Evolutionary conservation across 35 echinoderm and acorn worm genomes (phyloP).

Genomic region (Amphiura filiformis): DNA sequence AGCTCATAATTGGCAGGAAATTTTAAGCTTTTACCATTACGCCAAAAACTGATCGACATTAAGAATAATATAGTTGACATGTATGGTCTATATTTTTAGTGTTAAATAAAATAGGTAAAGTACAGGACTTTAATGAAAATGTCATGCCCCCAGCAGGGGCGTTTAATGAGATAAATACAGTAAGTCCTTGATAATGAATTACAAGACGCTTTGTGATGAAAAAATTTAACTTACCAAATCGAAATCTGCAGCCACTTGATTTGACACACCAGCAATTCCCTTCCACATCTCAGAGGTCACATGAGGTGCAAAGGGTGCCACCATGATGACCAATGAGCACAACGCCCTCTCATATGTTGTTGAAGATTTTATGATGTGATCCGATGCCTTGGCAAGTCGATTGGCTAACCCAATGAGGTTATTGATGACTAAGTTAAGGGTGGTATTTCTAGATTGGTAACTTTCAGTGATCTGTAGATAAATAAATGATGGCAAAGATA

Average conservation of each 20-base stretch:
- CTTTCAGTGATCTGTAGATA: not conserved
- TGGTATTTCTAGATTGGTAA: conserved; percentile 42
- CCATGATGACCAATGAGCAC: conserved; percentile 69
- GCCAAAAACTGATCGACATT: too few relatives aligned
- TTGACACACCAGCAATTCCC: conserved; percentile 25
- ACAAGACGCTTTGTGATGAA: too few relatives aligned
- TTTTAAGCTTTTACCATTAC: too few relatives aligned
- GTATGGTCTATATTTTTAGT: too few relatives aligned
- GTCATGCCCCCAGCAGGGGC: too few relatives aligned
- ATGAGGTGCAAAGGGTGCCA: conserved; percentile 86
- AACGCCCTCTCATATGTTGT: conserved; percentile 58
- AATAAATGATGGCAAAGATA: not conserved
- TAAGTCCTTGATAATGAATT: too few relatives aligned
- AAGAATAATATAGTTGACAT: too few relatives aligned
- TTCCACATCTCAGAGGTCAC: conserved; percentile 78
- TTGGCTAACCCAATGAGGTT: conserved; percentile 82
- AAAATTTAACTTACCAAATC: conserved; percentile 41
- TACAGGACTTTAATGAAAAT: too few relatives aligned
- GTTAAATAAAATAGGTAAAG: too few relatives aligned
- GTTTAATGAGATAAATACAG: too few relatives aligned
- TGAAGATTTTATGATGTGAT: conserved; percentile 36
- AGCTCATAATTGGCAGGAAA: too few relatives aligned
- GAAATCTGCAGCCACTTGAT: not conserved
- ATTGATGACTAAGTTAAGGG: conserved; percentile 81
- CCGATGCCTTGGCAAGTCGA: conserved; percentile 43